A percentile compares a stretch with the other conserved stretches of the same genome.
These are phyloP conservation scores for Spea hammondii DNA, from an alignment of 2,797 vertebrate species.

Conservation along the genomic window DNA sequence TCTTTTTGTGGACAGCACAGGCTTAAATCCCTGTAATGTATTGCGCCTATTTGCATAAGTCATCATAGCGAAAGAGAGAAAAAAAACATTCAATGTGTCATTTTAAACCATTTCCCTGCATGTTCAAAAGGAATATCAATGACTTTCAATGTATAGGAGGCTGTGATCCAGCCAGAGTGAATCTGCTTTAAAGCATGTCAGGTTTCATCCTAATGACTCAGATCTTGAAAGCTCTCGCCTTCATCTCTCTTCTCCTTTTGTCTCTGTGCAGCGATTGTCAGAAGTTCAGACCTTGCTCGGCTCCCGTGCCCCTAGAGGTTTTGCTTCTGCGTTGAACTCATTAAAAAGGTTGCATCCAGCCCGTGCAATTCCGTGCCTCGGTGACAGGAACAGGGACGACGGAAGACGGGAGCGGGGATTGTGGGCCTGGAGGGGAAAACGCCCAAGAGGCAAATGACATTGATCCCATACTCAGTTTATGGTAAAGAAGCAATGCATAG, in stretches of 20 bases:
- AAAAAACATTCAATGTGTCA: constrained; percentile 24
- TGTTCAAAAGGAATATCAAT: constrained; percentile 51
- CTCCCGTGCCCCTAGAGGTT: constrained; percentile 51
- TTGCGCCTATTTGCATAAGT: not conserved
- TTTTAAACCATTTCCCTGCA: constrained; percentile 30
- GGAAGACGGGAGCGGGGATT: constrained; percentile 30
- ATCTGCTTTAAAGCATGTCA: constrained; percentile 51
- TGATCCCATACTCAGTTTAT: constrained; percentile 40
- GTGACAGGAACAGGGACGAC: constrained; percentile 48
- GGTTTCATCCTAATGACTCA: constrained; percentile 54
- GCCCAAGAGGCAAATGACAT: constrained; percentile 30
- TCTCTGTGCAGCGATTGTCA: constrained; percentile 51
- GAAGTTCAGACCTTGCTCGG: constrained; percentile 51
- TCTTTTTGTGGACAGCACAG: not conserved
- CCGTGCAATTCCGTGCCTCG: constrained; percentile 47
- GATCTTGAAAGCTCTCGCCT: constrained; percentile 51
- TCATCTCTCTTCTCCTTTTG: constrained; percentile 51
- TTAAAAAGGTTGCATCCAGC: constrained; percentile 49
- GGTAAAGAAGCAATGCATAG: constrained; percentile 22
- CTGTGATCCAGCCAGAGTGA: constrained; percentile 38
- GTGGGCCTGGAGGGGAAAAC: constrained; percentile 17
- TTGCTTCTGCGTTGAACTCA: constrained; percentile 52
- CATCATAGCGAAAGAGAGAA: constrained; percentile 19
- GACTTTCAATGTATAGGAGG: constrained; percentile 40
- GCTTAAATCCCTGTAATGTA: not conserved